Percentiles rank a stretch among this genome's conserved stretches.
Evolutionary conservation across 2,113 vertebrate species (phyloP).

Genomic region (Hippocampus guttulatus): DNA sequence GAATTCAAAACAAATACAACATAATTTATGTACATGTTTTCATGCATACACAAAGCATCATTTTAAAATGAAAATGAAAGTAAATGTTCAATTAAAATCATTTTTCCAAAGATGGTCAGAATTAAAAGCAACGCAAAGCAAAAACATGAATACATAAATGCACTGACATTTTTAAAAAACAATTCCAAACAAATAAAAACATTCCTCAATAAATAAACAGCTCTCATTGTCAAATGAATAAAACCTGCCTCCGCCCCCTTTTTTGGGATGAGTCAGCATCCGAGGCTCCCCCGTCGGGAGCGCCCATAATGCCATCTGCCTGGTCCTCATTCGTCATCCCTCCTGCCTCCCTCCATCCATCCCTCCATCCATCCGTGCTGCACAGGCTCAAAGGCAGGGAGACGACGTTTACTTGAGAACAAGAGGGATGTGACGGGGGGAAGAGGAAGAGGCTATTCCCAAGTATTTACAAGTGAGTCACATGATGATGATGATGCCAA

Average conservation of each 20-base stretch:
- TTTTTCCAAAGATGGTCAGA: too few relatives aligned
- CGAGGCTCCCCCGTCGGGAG: slow-evolving; percentile 7
- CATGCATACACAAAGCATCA: too few relatives aligned
- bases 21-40: too few relatives aligned
- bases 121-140: too few relatives aligned
- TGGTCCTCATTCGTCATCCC: slow-evolving; percentile 32
- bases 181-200: too few relatives aligned
- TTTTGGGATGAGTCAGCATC: slow-evolving; percentile 2
- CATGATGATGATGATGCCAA: background rate
- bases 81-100: too few relatives aligned
- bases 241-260: background rate
- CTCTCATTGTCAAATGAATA: background rate
- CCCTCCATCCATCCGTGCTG: slow-evolving; percentile 60
- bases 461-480: background rate
- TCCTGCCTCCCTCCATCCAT: slow-evolving; percentile 51
- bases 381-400: slow-evolving; percentile 86
- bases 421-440: slow-evolving; percentile 63
- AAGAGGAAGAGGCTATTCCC: slow-evolving; percentile 10
- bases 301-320: slow-evolving; percentile 20
- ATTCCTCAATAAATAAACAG: background rate
- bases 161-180: too few relatives aligned
- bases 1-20: too few relatives aligned
- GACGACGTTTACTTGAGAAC: slow-evolving; percentile 71
- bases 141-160: too few relatives aligned
- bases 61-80: too few relatives aligned